Evolutionary conservation across 2,113 vertebrate species (phyloP).

Genomic region (Miniopterus natalensis): DNA sequence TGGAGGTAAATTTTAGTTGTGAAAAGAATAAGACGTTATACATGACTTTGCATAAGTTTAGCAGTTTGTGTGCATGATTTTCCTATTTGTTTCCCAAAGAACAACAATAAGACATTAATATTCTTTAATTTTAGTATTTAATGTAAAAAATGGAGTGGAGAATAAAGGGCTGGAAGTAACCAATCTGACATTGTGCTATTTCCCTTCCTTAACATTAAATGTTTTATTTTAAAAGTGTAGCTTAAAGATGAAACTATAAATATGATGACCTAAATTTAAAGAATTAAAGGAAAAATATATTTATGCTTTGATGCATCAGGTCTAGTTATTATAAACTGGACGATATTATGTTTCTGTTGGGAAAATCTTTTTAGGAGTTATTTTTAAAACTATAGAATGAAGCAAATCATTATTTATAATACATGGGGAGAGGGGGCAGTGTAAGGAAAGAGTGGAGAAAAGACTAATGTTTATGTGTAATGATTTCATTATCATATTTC

Average conservation of each 20-base stretch:
- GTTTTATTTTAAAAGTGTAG: conserved; percentile 40
- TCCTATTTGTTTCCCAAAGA: conserved; percentile 59
- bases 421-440: conserved; percentile 68
- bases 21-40: conserved; percentile 62
- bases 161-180: neutral
- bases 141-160: neutral
- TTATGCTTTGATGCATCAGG: conserved; percentile 46
- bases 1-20: conserved; percentile 74
- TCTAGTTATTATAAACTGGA: conserved; percentile 60
- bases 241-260: conserved; percentile 60
- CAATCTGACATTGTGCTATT: conserved; percentile 22
- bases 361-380: conserved; percentile 84
- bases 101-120: conserved; percentile 36
- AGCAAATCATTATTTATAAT: conserved; percentile 82
- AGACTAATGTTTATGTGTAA: conserved; percentile 83
- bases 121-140: conserved; percentile 51
- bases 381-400: conserved; percentile 83
- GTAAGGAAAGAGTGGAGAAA: conserved; percentile 81
- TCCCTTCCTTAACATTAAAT: conserved; percentile 40
- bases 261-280: conserved; percentile 57
- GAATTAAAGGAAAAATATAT: conserved; percentile 55
- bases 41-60: conserved; percentile 64
- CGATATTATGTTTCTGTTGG: conserved; percentile 85
- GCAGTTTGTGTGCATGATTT: neutral
- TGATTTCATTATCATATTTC: conserved; percentile 83